Evolutionary conservation across 2,797 vertebrate species (phyloP), one percentile per base, ranked within the genome.

Genomic region (Pipistrellus nathusii): DNA sequence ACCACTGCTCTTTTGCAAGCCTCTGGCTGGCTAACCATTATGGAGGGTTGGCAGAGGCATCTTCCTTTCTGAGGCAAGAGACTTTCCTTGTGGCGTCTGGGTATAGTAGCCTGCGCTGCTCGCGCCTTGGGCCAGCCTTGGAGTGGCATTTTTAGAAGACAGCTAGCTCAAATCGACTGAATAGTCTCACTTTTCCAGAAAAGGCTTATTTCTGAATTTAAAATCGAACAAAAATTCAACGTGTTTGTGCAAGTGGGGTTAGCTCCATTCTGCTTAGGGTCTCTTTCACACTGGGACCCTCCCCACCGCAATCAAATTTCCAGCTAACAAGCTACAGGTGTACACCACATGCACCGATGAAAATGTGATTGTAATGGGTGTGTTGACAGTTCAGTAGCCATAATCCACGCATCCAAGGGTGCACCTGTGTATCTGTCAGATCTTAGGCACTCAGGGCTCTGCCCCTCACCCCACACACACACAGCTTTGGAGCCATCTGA

Each of bases 281-380:
- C 86, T 73, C 90, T 94, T 81, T 97, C 84, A 93, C 93, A 95
- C 92, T 66, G 91, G 51, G 96, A 71, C 95, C 96, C 96, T 98
- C 97, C 96, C 97, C 94, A 96, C 97, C 97, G 96, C 98, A 98
- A 98, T 98, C 98, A 98, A 98, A 95, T 96, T 96, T 95, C 66
- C 90, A 96, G 96, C 97, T 98, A 98, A 98, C 97, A 98, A 98
- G 98, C 97, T 98, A 98, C 98, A 98, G 98, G 98, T 98, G 98
- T 98, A 95, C 97, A 94, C 97, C 97, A 97, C 97, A 98, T 95
- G 97, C 98, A 96, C 98, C 95, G 96, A 97, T 95, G 98, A 97
- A 98, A 98, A 96, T 97, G 98, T 98, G 98, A 98, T 98, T 98
- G 98, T 98, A 98, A 98, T 98, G 96, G 98, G 97, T 98, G 97